phyloP scores from a whole-genome alignment of 2,797 vertebrate species.

The Galago senegalensis region DNA sequence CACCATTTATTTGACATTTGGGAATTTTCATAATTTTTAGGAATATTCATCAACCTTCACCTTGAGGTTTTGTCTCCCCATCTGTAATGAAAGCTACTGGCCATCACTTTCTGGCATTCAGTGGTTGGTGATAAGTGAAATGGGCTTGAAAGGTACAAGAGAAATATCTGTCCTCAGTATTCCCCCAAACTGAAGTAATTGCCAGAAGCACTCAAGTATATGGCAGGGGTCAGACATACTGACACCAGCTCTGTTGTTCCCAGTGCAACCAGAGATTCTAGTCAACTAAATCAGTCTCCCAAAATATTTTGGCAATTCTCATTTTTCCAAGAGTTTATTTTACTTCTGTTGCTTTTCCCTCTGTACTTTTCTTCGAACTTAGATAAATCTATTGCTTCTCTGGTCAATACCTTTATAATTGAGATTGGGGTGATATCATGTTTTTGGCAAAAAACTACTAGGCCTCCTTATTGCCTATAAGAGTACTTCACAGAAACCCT shows the following conservation, averaged over 20 bases:
- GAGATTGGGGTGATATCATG: background rate
- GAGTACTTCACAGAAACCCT: background rate
- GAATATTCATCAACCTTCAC: background rate
- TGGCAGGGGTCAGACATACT: background rate
- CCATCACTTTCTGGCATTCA: background rate
- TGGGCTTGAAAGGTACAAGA: background rate
- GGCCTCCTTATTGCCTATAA: background rate
- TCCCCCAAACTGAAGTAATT: background rate
- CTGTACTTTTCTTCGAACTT: background rate
- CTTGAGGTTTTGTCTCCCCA: background rate
- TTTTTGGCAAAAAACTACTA: background rate
- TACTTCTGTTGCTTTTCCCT: background rate
- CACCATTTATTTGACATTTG: background rate
- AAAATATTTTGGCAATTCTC: background rate
- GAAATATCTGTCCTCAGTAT: background rate
- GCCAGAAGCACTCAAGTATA: background rate
- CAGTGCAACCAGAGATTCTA: background rate
- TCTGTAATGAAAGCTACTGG: background rate
- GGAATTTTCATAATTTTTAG: background rate
- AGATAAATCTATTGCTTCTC: background rate
- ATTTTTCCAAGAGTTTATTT: background rate
- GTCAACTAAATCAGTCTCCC: background rate
- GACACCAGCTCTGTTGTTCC: background rate
- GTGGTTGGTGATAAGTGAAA: background rate
- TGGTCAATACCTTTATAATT: background rate